Conservation (phyloP, 1,140 invertebrate species). For the Drosophila persimilis region DNA sequence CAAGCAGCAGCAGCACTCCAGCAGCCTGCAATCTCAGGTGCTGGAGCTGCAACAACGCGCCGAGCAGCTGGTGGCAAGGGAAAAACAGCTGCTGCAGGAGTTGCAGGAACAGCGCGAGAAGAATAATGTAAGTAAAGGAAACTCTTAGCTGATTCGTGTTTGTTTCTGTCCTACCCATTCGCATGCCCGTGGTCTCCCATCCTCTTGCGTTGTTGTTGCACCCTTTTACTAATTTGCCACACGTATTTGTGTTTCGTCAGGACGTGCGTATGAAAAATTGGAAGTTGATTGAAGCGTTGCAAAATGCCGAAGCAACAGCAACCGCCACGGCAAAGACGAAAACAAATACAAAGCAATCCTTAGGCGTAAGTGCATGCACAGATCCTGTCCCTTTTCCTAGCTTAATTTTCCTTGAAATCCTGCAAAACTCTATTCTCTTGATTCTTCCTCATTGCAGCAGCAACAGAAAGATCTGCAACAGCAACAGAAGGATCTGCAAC, state of each 20-base stretch:
- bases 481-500: constrained; percentile 58
- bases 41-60: constrained; percentile 56
- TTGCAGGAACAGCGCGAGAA: constrained; percentile 88
- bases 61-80: constrained; percentile 59
- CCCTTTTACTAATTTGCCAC: constrained; percentile 57
- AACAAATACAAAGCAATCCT: constrained; percentile 75
- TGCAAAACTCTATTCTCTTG: neutral
- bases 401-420: neutral
- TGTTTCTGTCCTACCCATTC: neutral
- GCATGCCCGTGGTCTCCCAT: neutral
- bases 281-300: constrained; percentile 94
- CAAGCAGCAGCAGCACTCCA: constrained; percentile 50
- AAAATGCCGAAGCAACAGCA: constrained; percentile 86
- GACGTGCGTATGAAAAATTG: constrained; percentile 93
- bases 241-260: constrained; percentile 83
- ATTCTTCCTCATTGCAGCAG: constrained; percentile 45
- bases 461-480: constrained; percentile 59
- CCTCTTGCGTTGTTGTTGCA: neutral
- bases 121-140: constrained; percentile 88
- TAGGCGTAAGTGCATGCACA: constrained; percentile 84
- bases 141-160: neutral
- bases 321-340: constrained; percentile 82
- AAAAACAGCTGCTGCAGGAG: constrained; percentile 83
- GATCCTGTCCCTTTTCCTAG: constrained; percentile 6
- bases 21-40: constrained; percentile 61